A percentile compares a stretch with the other conserved stretches of the same genome.
These are phyloP conservation scores for Sebastolobus alascanus DNA, from an alignment of 2,797 vertebrate genomes.

Conservation along the genomic window DNA sequence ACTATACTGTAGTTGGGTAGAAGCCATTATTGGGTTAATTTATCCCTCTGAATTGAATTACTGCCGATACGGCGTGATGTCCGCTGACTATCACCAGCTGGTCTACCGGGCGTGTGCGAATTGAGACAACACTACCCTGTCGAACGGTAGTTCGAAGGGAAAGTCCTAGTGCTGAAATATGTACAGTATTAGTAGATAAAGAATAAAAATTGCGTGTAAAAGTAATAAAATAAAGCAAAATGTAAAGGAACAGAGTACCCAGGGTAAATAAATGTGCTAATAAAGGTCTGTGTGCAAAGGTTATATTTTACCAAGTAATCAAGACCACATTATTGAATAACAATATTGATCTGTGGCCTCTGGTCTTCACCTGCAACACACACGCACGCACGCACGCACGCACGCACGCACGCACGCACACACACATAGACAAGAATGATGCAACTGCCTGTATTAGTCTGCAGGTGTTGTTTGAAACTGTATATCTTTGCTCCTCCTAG, in stretches of 20 bases:
- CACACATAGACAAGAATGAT: slow-evolving; percentile 10
- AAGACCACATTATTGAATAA: slow-evolving; percentile 43
- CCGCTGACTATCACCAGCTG: too few species aligned
- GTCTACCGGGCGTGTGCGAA: too few species aligned
- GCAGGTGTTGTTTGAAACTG: slow-evolving; percentile 66
- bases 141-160: not conserved
- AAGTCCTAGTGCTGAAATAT: not conserved
- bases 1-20: too few species aligned
- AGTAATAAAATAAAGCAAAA: slow-evolving; percentile 4
- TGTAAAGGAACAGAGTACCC: not conserved
- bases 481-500: slow-evolving; percentile 42
- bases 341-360: slow-evolving; percentile 52
- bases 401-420: not conserved
- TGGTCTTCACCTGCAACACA: slow-evolving; percentile 32
- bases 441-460: slow-evolving; percentile 50
- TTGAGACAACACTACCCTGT: too few species aligned
- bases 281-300: slow-evolving; percentile 25
- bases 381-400: not conserved
- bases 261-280: not conserved
- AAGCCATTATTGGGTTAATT: too few species aligned
- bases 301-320: slow-evolving; percentile 38
- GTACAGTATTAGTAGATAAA: not conserved
- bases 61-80: too few species aligned
- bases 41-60: too few species aligned
- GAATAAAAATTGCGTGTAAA: not conserved